Conservation (phyloP, 2,797 vertebrate species). For the Anableps anableps region DNA sequence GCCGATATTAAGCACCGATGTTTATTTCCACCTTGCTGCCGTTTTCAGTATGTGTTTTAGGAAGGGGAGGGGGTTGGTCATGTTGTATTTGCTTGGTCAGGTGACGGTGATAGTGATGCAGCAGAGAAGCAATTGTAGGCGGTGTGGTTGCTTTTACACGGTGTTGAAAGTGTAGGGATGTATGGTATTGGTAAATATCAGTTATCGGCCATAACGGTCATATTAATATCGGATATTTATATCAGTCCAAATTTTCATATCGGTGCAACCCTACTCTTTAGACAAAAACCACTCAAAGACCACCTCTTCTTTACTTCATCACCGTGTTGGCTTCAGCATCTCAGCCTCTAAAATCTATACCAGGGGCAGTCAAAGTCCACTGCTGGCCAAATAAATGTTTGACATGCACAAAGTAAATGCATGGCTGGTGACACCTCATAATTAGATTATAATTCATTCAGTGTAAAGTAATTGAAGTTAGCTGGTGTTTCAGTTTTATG, state of each 20-base stretch:
- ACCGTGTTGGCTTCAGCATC: neutral
- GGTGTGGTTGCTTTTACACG: no score
- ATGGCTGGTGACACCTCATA: neutral
- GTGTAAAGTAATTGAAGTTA: neutral
- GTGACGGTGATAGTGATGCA: neutral
- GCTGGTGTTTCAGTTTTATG: neutral
- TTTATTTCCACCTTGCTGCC: no score
- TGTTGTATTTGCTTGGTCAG: neutral
- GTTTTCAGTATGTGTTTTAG: neutral
- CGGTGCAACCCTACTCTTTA: neutral
- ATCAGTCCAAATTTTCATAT: neutral
- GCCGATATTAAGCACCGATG: no score
- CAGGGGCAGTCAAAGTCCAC: neutral
- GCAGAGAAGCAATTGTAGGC: neutral
- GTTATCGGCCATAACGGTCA: no score
- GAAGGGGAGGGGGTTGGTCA: neutral
- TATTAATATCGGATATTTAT: neutral
- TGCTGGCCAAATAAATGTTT: neutral
- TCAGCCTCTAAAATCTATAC: neutral
- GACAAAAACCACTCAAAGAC: neutral
- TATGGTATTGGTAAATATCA: neutral
- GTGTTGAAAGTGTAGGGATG: neutral
- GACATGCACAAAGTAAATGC: no score
- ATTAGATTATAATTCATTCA: neutral
- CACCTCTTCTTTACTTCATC: neutral